phyloP scores from a whole-genome alignment of 1,140 invertebrate genomes.

The Arctopsyche grandis region DNA sequence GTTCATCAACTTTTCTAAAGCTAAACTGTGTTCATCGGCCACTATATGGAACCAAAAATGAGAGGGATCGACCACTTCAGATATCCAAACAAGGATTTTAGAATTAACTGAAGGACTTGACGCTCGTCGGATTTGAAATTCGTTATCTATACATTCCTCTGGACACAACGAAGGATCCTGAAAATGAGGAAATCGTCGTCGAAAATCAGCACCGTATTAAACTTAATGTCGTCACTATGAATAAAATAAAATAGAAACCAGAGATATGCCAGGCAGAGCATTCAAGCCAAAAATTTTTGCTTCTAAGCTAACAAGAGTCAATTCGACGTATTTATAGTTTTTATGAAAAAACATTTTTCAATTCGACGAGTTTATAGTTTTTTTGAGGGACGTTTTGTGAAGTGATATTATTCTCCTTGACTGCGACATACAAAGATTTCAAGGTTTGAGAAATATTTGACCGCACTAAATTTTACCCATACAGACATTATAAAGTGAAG shows the following conservation, averaged over 20 bases:
- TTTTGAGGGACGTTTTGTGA: background rate
- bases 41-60: conserved; percentile 46
- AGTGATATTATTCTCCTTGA: background rate
- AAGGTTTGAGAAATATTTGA: background rate
- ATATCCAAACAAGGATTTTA: conserved; percentile 22
- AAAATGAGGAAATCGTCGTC: conserved; percentile 25
- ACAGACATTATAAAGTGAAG: background rate
- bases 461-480: background rate
- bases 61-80: conserved; percentile 44
- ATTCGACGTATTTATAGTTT: conserved; percentile 36
- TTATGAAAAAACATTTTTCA: background rate
- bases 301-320: conserved; percentile 38
- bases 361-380: background rate
- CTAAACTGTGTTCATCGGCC: background rate
- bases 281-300: conserved; percentile 7
- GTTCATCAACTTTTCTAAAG: conserved; percentile 34
- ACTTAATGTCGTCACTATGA: too few relatives aligned
- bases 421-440: too few relatives aligned
- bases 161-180: conserved; percentile 44
- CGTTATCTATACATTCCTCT: conserved; percentile 12
- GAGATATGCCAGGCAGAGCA: background rate
- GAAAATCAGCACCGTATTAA: too few relatives aligned
- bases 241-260: background rate
- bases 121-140: background rate
- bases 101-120: background rate